Conservation (phyloP, 2,113 vertebrate species). For the Xyliphius kryptos region DNA sequence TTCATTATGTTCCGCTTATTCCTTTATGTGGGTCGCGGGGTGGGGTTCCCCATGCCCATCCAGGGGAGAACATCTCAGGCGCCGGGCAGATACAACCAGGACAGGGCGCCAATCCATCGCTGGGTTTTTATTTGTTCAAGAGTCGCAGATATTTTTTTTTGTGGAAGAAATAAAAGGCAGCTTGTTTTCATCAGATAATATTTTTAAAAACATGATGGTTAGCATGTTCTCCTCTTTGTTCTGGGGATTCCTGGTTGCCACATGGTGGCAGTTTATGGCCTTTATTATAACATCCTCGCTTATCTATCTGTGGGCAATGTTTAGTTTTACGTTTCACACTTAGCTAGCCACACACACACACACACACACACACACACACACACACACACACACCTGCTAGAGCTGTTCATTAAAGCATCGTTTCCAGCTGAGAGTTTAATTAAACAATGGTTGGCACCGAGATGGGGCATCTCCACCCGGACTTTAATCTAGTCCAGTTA, state of each 20-base stretch:
- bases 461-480: constrained; percentile 36
- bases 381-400: constrained; percentile 12
- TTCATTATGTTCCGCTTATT: too few relatives aligned
- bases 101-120: too few relatives aligned
- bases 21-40: too few relatives aligned
- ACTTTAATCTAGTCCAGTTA: constrained; percentile 27
- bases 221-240: too few relatives aligned
- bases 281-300: too few relatives aligned
- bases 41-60: too few relatives aligned
- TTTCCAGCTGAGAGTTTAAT: constrained; percentile 73
- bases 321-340: background rate
- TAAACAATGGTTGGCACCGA: constrained; percentile 58
- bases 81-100: too few relatives aligned
- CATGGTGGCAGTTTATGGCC: too few relatives aligned
- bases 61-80: too few relatives aligned
- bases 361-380: constrained; percentile 19
- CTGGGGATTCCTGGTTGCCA: too few relatives aligned
- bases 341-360: background rate
- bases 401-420: constrained; percentile 51
- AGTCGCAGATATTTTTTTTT: background rate
- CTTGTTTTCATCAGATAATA: background rate
- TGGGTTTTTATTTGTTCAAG: background rate
- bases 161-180: background rate
- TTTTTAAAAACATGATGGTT: too few relatives aligned
- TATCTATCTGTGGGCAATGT: too few relatives aligned